Base-by-base conservation (phyloP, 1,140 invertebrate species). In the Drosophila parabipectinata region DNA sequence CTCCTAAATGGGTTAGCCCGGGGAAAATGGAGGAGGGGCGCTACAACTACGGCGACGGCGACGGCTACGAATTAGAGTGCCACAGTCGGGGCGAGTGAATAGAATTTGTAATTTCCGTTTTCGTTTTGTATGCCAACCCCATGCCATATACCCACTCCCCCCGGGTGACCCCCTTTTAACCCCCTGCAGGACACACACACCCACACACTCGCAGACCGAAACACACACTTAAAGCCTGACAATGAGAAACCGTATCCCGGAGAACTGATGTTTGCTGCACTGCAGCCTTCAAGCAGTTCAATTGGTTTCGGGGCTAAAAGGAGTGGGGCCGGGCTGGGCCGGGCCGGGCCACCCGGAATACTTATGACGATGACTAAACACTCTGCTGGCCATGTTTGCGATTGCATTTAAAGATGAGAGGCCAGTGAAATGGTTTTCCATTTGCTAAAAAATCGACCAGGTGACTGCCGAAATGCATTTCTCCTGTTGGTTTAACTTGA, bases 61-160 rank as follows among this genome's bases (percentile, higher is more conserved):
- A 45, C 34, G 60, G 68, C 51, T 64, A 84, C 73, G 72, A 84
- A 84, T 84, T 84, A 84, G 81, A 84, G 80, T 77, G 72, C 54
- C 72, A 79, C 63, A 81, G 68, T 72, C 74, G 73, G 73, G 59
- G 74, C 77, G 82, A 87, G 82, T 85, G 81, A 87, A 85, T 85
- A 85, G 81, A 85, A 85, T 78, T 85, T 85, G 81, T 87, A 85
- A 85, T 87, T 85, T 87, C 77, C 82, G 81, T 87, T 81, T 72
- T 87, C 82, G 69, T 79, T 85, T 87, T 85, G 76, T 83, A 83
- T 82, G 79, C 79, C 79, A 83, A 82, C 79, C 79, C 75, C 32
- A 28, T 24, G 1, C 53, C 28, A 28, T 10, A 50, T 39, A 15
- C 24, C 24, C 56, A 10, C 34, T 10, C 34, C 34, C 34, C 12